Evolutionary conservation across 2,888 invertebrate species (phyloP), one percentile per base, ranked within the genome.

Genomic region (Shargacucullia verbasci): DNA sequence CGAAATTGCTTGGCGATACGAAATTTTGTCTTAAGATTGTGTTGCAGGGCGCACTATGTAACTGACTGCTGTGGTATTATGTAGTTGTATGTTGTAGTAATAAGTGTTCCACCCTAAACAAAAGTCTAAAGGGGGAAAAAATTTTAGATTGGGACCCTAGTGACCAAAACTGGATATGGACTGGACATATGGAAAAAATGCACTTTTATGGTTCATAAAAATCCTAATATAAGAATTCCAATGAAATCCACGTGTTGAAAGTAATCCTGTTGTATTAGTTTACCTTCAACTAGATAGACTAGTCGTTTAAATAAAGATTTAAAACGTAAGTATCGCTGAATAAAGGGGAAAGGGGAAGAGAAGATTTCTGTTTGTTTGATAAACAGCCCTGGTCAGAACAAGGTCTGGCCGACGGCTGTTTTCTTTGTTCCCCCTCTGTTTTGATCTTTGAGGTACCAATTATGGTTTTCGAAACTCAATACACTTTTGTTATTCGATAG

Each of bases 341-440:
- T 60, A 73, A 64, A 73, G 35, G 46, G 39, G 10, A 57, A 45
- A 40, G 34, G 44, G 54, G 15, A 72, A 70, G 47, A 54, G 63
- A 66, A 54, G 58, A 65, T 49, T 50, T 33, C 38, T 41, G 43
- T 47, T 59, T 66, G 58, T 63, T 76, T 66, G 58, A 38, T 48
- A 66, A 62, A 60, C 61, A 59, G 41, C 59, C 59, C 46, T 46
- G 47, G 39, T 48, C 43, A 48, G 58, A 72, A 57, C 60, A 52
- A 65, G 46, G 48, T 20, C 25, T 34, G 15, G 52, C 71, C 59
- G 33, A 15, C 14, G 62, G 62, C 57, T 55, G 37, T 70, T 76
- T 72, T 63, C 65, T 65, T 76, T 60, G 59, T 62, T 49, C 43
- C 35, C 14, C n/a, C n/a, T 8, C 27, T 20, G 25, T 58, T 53